These are phyloP conservation scores for Pyrgilauda ruficollis DNA, from an alignment of 2,113 vertebrate genomes.

Conservation along the genomic window DNA sequence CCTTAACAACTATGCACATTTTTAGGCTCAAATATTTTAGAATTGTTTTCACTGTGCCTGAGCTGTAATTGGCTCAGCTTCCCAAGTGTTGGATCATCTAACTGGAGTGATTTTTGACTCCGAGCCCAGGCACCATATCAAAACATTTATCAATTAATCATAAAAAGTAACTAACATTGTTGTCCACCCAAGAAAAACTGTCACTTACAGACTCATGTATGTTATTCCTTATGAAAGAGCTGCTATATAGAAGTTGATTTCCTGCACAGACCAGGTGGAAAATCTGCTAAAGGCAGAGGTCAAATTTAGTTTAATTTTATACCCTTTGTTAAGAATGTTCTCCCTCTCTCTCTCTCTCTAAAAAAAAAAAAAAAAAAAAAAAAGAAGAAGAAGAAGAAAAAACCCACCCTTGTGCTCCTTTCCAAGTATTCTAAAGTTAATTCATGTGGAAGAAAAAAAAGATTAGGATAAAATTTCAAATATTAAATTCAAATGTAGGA, in stretches of 20 bases:
- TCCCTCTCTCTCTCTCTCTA: not conserved
- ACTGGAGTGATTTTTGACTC: conserved; percentile 66
- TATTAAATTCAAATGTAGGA: conserved; percentile 76
- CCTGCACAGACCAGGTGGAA: conserved; percentile 69
- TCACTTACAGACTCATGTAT: not conserved
- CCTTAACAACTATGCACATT: conserved; percentile 64
- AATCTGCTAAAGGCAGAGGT: conserved; percentile 65
- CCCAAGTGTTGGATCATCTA: conserved; percentile 35
- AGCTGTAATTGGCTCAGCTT: conserved; percentile 49
- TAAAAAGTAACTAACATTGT: conserved; percentile 38
- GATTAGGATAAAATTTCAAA: conserved; percentile 76
- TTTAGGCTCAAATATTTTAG: conserved; percentile 58
- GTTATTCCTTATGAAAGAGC: conserved; percentile 19
- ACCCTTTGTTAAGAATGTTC: conserved; percentile 66
- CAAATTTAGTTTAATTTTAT: conserved; percentile 70
- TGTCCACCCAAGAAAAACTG: conserved; percentile 50
- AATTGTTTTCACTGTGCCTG: conserved; percentile 61
- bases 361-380: not conserved
- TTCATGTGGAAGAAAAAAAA: conserved; percentile 70
- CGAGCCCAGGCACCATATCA: not conserved
- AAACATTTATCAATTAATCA: conserved; percentile 54
- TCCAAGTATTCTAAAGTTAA: conserved; percentile 71
- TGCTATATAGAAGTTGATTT: conserved; percentile 54
- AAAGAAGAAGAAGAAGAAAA: not conserved
- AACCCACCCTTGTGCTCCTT: not conserved